Evolutionary conservation across 2,888 invertebrate species (phyloP).

Genomic region (Euspilapteryx auroguttella): DNA sequence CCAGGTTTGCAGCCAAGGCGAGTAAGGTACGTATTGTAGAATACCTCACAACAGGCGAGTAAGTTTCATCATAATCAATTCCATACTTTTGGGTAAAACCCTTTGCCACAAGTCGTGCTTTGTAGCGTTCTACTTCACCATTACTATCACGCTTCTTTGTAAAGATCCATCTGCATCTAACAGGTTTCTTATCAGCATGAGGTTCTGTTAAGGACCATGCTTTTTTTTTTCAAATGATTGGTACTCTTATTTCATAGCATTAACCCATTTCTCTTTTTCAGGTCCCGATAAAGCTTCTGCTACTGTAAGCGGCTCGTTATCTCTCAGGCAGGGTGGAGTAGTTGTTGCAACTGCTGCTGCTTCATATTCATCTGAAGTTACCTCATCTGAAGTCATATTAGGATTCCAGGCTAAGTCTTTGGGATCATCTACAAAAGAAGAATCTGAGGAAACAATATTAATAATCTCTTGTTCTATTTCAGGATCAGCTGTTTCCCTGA

Average conservation of each 20-base stretch:
- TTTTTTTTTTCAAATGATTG: conserved; percentile 2
- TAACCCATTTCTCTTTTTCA: conserved; percentile 2
- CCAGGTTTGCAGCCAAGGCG: background rate
- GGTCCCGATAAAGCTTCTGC: conserved; percentile 3
- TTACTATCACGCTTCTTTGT: conserved; percentile 2
- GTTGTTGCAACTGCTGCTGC: background rate
- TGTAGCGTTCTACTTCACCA: conserved; percentile 3
- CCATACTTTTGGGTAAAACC: conserved; percentile 5
- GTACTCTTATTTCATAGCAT: conserved; percentile 3
- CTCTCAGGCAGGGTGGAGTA: background rate
- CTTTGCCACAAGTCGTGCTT: conserved; percentile 5
- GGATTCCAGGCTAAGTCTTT: conserved; percentile 3
- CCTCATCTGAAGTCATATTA: conserved; percentile 2
- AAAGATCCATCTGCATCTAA: conserved; percentile 5
- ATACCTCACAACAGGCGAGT: conserved; percentile 2
- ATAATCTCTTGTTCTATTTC: background rate
- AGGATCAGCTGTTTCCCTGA: background rate
- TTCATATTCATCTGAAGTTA: conserved; percentile 1
- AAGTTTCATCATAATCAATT: conserved; percentile 3
- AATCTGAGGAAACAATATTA: background rate
- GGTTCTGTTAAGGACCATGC: background rate
- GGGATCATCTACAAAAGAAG: background rate
- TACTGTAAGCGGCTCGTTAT: conserved; percentile 2
- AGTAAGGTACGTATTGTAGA: background rate
- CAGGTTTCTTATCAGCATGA: conserved; percentile 1